These are phyloP conservation scores for Anneissia japonica DNA, from an alignment of 35 echinoderm and acorn worm species.

Conservation along the genomic window DNA sequence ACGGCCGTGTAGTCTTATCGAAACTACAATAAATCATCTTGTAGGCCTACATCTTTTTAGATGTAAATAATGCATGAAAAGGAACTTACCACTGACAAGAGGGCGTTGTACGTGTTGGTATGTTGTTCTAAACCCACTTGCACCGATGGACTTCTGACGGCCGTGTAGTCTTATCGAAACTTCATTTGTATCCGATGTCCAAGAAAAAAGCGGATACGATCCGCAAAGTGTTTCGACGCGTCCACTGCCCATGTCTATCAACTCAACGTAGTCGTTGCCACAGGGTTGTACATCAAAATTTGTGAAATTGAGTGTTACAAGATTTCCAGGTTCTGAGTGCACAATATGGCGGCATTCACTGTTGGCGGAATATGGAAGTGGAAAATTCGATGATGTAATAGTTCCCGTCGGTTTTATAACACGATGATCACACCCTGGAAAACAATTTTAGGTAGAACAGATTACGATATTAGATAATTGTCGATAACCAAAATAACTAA, in stretches of 20 bases:
- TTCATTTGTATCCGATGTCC: not conserved
- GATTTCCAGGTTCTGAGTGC: not conserved
- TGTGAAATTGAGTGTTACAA: not conserved
- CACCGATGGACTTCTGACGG: not conserved
- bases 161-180: not conserved
- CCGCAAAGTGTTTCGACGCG: not conserved
- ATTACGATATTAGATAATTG: too few relatives aligned
- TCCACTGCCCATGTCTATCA: not conserved
- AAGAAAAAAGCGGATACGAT: not conserved
- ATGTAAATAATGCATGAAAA: too few relatives aligned
- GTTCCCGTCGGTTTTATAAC: not conserved
- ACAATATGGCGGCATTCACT: not conserved
- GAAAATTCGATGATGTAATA: not conserved
- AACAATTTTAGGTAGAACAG: not conserved
- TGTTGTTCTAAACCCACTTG: not conserved
- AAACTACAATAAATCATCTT: too few relatives aligned
- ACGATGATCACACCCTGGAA: not conserved
- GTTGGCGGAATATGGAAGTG: not conserved
- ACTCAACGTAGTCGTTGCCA: not conserved
- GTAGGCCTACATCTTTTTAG: too few relatives aligned
- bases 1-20: not conserved
- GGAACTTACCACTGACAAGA: not conserved
- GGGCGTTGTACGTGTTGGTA: not conserved
- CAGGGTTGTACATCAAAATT: not conserved
- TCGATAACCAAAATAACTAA: too few relatives aligned